These are phyloP conservation scores for Hyla sarda DNA, from an alignment of 2,113 vertebrate species.

Conservation along the genomic window DNA sequence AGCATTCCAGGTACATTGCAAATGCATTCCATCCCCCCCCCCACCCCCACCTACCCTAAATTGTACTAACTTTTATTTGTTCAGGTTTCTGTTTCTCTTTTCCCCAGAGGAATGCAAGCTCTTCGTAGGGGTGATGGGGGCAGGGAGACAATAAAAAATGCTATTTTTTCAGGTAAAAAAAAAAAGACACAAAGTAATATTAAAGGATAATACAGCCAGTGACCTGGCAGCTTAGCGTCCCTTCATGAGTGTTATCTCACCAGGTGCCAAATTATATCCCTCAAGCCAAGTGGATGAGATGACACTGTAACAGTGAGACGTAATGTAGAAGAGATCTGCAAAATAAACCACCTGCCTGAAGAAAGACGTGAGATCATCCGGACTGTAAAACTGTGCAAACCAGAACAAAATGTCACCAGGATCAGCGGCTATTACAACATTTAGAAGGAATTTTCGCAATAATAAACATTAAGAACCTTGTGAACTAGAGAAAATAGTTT, in stretches of 20 bases:
- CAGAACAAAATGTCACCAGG: neutral
- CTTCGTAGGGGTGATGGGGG: neutral
- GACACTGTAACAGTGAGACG: neutral
- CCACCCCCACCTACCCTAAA: neutral
- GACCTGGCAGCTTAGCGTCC: neutral
- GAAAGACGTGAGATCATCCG: neutral
- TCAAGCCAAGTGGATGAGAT: neutral
- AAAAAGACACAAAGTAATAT: neutral
- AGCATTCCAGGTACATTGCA: constrained; percentile 47
- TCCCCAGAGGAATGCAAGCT: neutral
- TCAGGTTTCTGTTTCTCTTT: neutral
- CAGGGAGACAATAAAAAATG: neutral
- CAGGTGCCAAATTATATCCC: neutral
- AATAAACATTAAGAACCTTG: neutral
- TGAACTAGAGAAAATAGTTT: neutral
- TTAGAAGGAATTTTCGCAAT: neutral
- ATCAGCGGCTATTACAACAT: neutral
- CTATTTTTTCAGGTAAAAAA: neutral
- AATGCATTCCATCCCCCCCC: neutral
- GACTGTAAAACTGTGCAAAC: neutral
- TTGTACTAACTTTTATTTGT: constrained; percentile 30
- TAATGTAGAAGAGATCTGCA: neutral
- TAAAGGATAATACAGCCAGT: neutral
- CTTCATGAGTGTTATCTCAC: neutral
- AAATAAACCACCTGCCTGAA: constrained; percentile 16